These are phyloP conservation scores for Nothobranchius furzeri DNA, from an alignment of 2,113 vertebrate genomes.

Conservation along the genomic window DNA sequence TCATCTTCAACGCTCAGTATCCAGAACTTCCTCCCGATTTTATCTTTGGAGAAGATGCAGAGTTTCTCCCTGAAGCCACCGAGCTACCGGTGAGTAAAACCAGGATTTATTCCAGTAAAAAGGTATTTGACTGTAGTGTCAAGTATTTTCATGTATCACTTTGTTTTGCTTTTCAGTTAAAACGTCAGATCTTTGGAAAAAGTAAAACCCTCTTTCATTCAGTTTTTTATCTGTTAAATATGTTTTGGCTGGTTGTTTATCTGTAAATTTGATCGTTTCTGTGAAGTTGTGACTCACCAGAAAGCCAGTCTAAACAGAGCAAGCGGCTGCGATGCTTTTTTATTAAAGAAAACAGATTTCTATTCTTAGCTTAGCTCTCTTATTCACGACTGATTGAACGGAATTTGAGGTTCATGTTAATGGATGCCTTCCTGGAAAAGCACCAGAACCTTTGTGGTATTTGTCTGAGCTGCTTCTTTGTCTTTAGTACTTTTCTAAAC, in stretches of 20 bases:
- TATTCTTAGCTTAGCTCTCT: neutral
- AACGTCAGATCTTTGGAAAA: conserved; percentile 7
- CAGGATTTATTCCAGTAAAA: neutral
- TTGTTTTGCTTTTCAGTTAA: neutral
- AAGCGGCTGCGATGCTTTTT: neutral
- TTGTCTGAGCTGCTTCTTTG: neutral
- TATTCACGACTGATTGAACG: neutral
- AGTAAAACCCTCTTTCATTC: neutral
- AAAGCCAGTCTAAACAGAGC: conserved; percentile 25
- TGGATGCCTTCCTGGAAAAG: neutral
- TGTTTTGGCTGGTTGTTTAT: conserved; percentile 40
- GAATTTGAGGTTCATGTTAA: conserved; percentile 1
- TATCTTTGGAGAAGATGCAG: conserved; percentile 97
- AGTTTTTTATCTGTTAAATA: neutral
- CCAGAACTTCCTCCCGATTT: conserved; percentile 97
- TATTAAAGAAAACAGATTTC: neutral
- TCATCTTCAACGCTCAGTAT: conserved; percentile 96
- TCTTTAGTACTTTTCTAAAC: neutral
- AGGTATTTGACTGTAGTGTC: neutral
- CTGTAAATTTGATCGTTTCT: conserved; percentile 17
- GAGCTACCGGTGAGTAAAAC: conserved; percentile 88
- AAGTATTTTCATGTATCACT: neutral
- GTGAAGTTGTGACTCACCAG: conserved; percentile 17
- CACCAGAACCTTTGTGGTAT: conserved; percentile 1
- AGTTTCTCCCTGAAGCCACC: conserved; percentile 94